These are phyloP conservation scores for Esperia sulphurella DNA, from an alignment of 2,888 invertebrate genomes.

Conservation along the genomic window DNA sequence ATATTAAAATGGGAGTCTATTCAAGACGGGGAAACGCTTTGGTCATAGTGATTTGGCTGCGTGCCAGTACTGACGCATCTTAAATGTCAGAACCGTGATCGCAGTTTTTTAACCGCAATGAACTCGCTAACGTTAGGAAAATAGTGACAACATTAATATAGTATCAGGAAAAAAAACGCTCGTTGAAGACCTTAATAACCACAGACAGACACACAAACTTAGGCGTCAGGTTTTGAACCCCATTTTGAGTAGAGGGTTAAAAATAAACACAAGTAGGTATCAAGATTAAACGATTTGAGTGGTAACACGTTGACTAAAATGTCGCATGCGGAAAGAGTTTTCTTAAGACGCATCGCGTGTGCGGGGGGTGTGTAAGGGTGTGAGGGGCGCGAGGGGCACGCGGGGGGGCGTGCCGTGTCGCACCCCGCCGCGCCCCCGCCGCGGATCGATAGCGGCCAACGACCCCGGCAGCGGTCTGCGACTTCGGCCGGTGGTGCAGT, in stretches of 20 bases:
- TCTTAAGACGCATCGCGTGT: constrained; percentile 41
- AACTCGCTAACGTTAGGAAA: constrained; percentile 33
- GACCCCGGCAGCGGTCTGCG: constrained; percentile 61
- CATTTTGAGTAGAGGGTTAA: no score
- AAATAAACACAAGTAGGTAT: background rate
- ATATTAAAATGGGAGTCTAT: constrained; percentile 17
- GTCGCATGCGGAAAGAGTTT: constrained; percentile 74
- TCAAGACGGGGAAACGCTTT: constrained; percentile 31
- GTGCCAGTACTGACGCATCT: constrained; percentile 39
- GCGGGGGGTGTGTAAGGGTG: constrained; percentile 29
- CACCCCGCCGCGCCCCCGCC: constrained; percentile 54
- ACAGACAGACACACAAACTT: no score
- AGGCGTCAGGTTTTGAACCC: no score
- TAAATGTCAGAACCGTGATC: constrained; percentile 6
- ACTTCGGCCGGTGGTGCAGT: constrained; percentile 57
- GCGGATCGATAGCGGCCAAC: constrained; percentile 75
- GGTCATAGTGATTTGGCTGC: constrained; percentile 46
- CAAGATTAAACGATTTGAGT: constrained; percentile 15
- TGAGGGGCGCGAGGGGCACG: constrained; percentile 30
- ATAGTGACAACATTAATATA: constrained; percentile 38
- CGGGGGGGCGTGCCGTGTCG: constrained; percentile 51
- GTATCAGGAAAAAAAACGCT: constrained; percentile 31
- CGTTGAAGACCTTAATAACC: no score
- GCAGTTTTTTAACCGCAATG: constrained; percentile 35
- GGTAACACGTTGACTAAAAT: constrained; percentile 45